These are phyloP conservation scores for Synanthedon vespiformis DNA, from an alignment of 2,888 invertebrate genomes.

Conservation along the genomic window DNA sequence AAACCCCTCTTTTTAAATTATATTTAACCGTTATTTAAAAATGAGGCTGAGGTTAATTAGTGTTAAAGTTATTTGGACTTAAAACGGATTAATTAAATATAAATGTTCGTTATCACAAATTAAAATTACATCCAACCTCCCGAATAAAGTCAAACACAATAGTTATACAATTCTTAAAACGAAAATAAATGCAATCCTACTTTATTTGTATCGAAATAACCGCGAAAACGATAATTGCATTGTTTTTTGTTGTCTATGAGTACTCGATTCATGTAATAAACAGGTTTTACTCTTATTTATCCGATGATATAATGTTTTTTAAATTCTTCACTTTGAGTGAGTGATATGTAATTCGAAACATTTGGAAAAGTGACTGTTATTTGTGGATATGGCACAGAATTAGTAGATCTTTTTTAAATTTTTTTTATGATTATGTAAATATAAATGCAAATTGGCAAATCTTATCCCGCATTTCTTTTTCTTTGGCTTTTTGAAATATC, in stretches of 20 bases:
- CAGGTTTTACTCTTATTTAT: conserved; percentile 31
- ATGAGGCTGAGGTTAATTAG: conserved; percentile 29
- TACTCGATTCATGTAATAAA: not conserved
- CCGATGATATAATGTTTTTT: conserved; percentile 30
- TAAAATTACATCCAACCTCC: conserved; percentile 48
- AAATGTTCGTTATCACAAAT: conserved; percentile 60
- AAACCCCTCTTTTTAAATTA: conserved; percentile 10
- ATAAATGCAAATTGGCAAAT: conserved; percentile 47
- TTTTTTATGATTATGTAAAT: conserved; percentile 21
- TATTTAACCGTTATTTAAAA: conserved; percentile 2
- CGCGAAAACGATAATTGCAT: not conserved
- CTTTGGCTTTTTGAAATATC: conserved; percentile 69
- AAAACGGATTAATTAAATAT: conserved; percentile 38
- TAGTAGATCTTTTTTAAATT: conserved; percentile 17
- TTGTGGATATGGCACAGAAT: conserved; percentile 40
- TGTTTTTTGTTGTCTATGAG: not conserved
- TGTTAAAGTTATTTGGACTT: conserved; percentile 31
- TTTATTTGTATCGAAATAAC: not conserved
- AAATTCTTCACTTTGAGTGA: conserved; percentile 32
- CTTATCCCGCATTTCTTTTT: conserved; percentile 41
- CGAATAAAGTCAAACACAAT: conserved; percentile 41
- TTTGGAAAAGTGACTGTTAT: conserved; percentile 5
- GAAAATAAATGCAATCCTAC: conserved; percentile 54
- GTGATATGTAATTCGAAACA: conserved; percentile 29
- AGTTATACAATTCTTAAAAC: conserved; percentile 33